Conservation (phyloP, 2,797 vertebrate genomes). For the Emys orbicularis region DNA sequence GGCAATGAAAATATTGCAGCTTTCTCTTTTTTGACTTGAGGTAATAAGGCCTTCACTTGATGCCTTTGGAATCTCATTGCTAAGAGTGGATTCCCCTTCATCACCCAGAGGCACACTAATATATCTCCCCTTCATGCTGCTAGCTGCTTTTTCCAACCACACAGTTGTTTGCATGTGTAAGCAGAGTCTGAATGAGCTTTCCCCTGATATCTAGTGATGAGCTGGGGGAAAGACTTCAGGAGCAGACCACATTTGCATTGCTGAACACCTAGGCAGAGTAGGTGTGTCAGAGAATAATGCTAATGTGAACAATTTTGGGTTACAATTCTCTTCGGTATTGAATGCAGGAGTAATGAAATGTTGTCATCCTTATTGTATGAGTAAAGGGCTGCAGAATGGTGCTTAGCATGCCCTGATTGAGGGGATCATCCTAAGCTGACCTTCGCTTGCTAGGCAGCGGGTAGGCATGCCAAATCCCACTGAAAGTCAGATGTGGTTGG, state of each 20-base stretch:
- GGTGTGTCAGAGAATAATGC: too few relatives aligned
- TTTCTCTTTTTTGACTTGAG: conserved; percentile 49
- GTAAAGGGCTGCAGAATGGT: too few relatives aligned
- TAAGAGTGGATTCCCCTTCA: not conserved
- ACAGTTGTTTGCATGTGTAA: not conserved
- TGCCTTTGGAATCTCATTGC: conserved; percentile 27
- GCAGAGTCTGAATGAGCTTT: not conserved
- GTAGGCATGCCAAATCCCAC: too few relatives aligned
- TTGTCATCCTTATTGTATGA: too few relatives aligned
- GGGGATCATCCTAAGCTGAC: too few relatives aligned
- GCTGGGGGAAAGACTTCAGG: not conserved
- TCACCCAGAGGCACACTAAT: not conserved
- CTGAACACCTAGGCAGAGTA: too few relatives aligned
- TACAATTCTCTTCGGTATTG: too few relatives aligned
- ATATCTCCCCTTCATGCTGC: not conserved
- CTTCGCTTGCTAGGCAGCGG: too few relatives aligned
- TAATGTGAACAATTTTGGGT: too few relatives aligned
- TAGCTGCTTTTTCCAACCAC: not conserved
- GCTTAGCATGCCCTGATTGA: too few relatives aligned
- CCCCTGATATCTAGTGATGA: not conserved
- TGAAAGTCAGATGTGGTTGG: too few relatives aligned
- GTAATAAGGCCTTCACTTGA: conserved; percentile 6
- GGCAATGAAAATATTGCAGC: conserved; percentile 50
- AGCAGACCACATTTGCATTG: not conserved
- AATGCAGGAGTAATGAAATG: too few relatives aligned